Evolutionary conservation across 2,888 invertebrate species (phyloP).

Genomic region (Apeira syringaria): DNA sequence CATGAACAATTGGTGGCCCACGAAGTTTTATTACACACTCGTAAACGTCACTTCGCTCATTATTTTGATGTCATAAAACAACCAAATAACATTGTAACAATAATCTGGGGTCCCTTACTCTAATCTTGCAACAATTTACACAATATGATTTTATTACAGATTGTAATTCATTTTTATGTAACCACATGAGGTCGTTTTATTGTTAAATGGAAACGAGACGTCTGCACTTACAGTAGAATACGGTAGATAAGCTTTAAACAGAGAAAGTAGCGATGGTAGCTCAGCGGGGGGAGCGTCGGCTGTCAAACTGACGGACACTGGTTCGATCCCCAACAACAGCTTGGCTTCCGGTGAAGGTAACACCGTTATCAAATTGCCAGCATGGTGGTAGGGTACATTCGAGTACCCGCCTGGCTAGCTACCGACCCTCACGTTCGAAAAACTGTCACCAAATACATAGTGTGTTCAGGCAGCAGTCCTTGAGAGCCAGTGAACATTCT

Average conservation of each 20-base stretch:
- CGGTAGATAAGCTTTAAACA: not conserved
- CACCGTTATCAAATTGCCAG: too few species aligned
- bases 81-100: conserved; percentile 75
- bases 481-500: too few species aligned
- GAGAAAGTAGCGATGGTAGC: too few species aligned
- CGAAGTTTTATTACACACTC: conserved; percentile 64
- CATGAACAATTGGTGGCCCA: conserved; percentile 43
- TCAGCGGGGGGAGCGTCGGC: too few species aligned
- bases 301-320: too few species aligned
- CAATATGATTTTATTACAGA: conserved; percentile 63
- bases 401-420: too few species aligned
- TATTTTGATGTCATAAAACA: conserved; percentile 79
- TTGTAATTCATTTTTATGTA: conserved; percentile 68
- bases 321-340: too few species aligned
- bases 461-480: too few species aligned
- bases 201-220: conserved; percentile 53
- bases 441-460: too few species aligned
- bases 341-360: too few species aligned
- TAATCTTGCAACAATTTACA: conserved; percentile 61
- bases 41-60: conserved; percentile 70
- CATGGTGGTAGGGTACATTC: too few species aligned
- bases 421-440: too few species aligned
- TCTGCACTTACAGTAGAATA: conserved; percentile 20
- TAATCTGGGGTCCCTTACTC: conserved; percentile 59
- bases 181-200: conserved; percentile 63